Evolutionary conservation across 2,888 invertebrate species (phyloP), one percentile per base, ranked within the genome.

Genomic region (Chalcosyrphus nemorum): DNA sequence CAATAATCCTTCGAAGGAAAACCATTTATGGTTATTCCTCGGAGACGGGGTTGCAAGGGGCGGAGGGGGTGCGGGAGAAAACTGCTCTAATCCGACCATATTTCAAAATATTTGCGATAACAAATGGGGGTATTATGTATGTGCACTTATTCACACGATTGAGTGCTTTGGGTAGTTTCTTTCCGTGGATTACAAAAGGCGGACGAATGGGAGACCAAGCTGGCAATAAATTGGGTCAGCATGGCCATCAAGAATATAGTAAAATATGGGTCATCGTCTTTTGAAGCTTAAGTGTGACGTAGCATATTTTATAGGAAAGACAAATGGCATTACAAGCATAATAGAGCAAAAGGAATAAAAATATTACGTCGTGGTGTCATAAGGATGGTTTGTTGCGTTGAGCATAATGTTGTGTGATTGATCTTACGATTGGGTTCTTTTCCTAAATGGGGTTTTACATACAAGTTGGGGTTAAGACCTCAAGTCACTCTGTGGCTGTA

Each of bases 31-130:
- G 15, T 61, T 35, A n/a, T 50, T 27, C 27, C 24, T 27, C n/a
- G 21, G 24, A 24, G 24, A 4, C 1, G 24, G 59, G 21, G 17
- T 19, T 13, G 17, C 4, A 4, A 2, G 2, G 15, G 45, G 32
- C 15, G 65, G 19, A 9, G 11, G 19, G 24, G 17, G 19, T 2
- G 17, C 4, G 13, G 9, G 17, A 45, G 24, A 21, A 63, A 38
- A 43, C 3, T 1, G 35, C 68, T 38, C 57, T 76, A 76, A 76
- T 76, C 76, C 76, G 41, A 61, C 54, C 61, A 77, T 77, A 77
- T 77, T 77, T 77, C 76, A 68, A 77, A 77, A 77, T 77, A 61
- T 70, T 77, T 77, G 54, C 61, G 27, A 77, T 77, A 70, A 77
- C 66, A 76, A 76, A 76, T 76, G 66, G 66, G 21, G 43, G 75